These are phyloP conservation scores for Uropsilus gracilis DNA, from an alignment of 2,113 vertebrate genomes.

Conservation along the genomic window DNA sequence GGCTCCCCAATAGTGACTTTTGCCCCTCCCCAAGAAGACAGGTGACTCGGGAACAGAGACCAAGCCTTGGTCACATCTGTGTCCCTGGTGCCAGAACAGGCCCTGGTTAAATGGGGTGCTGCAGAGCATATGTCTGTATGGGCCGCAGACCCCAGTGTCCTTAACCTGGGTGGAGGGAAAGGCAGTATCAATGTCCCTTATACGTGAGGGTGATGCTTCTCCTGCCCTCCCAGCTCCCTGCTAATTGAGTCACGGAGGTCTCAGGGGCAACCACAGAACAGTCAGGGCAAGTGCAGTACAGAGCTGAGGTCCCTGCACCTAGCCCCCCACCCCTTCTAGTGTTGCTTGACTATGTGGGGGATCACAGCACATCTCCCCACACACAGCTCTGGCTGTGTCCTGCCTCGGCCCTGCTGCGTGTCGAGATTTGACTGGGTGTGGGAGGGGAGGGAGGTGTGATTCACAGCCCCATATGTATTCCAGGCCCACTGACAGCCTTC, in stretches of 20 bases:
- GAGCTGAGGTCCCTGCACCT: background rate
- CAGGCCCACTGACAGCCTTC: background rate
- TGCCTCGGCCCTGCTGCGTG: background rate
- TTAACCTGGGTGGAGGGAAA: background rate
- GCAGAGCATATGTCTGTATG: background rate
- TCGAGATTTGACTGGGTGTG: background rate
- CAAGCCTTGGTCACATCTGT: background rate
- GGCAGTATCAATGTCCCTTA: background rate
- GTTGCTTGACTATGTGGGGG: too few relatives aligned
- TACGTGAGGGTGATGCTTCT: background rate
- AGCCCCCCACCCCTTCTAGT: too few relatives aligned
- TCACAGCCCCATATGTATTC: background rate
- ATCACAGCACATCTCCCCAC: background rate
- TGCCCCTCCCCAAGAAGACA: background rate
- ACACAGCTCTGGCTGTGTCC: background rate
- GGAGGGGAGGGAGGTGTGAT: fast-evolving
- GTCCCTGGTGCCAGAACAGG: background rate
- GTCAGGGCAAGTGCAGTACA: background rate
- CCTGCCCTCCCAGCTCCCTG: background rate
- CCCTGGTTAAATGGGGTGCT: background rate
- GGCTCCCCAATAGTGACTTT: background rate
- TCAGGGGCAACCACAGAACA: background rate
- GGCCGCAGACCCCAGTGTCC: background rate
- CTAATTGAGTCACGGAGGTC: background rate
- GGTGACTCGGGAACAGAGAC: background rate